Conservation (phyloP, 2,113 vertebrate genomes). For the Dipodomys merriami region DNA sequence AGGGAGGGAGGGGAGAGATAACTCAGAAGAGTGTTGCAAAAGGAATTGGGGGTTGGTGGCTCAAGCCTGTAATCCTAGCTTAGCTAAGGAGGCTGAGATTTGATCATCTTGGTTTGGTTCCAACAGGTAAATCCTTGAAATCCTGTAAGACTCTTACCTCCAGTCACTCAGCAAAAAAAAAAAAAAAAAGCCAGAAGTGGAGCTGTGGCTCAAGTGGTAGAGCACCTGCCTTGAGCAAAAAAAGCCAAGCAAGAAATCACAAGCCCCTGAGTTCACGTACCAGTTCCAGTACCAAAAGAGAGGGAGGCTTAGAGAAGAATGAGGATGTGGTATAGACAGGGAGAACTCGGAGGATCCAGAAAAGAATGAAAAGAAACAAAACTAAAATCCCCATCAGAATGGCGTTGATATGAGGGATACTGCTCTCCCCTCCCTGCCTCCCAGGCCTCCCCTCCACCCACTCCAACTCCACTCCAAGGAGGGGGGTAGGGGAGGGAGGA, state of each 20-base stretch:
- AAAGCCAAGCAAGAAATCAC: no score
- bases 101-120: no score
- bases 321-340: not conserved
- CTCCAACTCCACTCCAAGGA: not conserved
- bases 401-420: not conserved
- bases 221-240: not conserved
- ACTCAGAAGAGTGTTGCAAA: not conserved
- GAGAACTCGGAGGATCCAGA: not conserved
- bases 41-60: no score
- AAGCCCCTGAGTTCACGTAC: not conserved
- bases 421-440: rapidly evolving
- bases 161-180: not conserved
- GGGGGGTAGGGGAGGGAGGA: no score
- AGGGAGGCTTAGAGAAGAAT: not conserved
- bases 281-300: not conserved
- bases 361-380: not conserved
- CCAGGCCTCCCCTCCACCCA: not conserved
- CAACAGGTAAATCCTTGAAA: no score
- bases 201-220: not conserved
- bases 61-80: no score
- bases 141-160: no score
- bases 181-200: not conserved
- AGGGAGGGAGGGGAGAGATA: not conserved
- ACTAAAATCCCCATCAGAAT: not conserved
- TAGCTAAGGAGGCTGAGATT: no score